phyloP scores from a whole-genome alignment of 2,113 vertebrate genomes.

The Etheostoma spectabile region DNA sequence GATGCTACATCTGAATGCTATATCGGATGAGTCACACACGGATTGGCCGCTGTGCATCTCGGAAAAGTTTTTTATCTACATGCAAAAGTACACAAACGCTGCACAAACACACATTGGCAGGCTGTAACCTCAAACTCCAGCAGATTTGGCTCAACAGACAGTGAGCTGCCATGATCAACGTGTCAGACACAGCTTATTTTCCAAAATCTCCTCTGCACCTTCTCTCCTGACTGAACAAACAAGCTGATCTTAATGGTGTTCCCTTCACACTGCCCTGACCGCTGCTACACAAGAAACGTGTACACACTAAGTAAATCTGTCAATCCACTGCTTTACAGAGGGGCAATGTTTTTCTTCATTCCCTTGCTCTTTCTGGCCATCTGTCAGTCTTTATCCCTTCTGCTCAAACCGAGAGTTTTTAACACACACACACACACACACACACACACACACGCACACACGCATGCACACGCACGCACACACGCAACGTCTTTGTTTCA shows the following conservation, averaged over 20 bases:
- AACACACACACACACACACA: not conserved
- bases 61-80: slow-evolving; percentile 30
- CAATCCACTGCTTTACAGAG: slow-evolving; percentile 62
- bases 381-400: slow-evolving; percentile 65
- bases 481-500: slow-evolving; percentile 40
- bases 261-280: slow-evolving; percentile 54
- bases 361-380: slow-evolving; percentile 51
- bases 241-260: slow-evolving; percentile 59
- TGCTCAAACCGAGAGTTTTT: slow-evolving; percentile 47
- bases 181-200: slow-evolving; percentile 41
- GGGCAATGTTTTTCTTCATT: slow-evolving; percentile 46
- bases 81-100: not conserved
- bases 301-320: slow-evolving; percentile 59
- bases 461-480: slow-evolving; percentile 3
- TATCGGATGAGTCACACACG: slow-evolving; percentile 76
- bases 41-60: slow-evolving; percentile 43
- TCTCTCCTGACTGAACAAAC: slow-evolving; percentile 54
- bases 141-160: slow-evolving; percentile 1
- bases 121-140: slow-evolving; percentile 16
- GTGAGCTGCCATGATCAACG: slow-evolving; percentile 43
- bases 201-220: slow-evolving; percentile 39
- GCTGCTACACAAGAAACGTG: slow-evolving; percentile 36
- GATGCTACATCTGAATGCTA: slow-evolving; percentile 74
- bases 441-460: not conserved
- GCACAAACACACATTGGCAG: not conserved